A percentile compares a stretch with the other conserved stretches of the same genome.
Conservation (phyloP, 2,113 vertebrate species). For the Campylomormyrus tamandua region DNA sequence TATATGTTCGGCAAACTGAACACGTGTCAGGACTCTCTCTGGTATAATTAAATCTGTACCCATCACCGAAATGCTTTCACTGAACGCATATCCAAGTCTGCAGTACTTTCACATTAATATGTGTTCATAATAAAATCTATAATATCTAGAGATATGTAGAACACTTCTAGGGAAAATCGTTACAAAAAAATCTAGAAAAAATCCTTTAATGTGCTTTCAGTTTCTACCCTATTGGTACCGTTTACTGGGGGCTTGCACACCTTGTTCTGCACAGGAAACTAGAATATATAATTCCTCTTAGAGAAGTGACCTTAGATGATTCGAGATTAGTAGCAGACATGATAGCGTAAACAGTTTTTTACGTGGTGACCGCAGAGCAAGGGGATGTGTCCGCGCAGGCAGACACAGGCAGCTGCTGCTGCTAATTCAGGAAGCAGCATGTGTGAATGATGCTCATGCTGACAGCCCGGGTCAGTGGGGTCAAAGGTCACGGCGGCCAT, state of each 20-base stretch:
- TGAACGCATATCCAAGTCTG: background rate
- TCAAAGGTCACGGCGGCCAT: background rate
- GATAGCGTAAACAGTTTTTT: background rate
- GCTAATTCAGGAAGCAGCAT: background rate
- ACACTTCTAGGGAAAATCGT: background rate
- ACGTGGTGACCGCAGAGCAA: background rate
- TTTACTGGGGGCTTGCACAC: background rate
- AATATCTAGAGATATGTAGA: background rate
- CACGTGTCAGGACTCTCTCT: too few species aligned
- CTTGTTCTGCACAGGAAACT: background rate
- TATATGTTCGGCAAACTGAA: background rate
- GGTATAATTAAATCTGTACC: too few species aligned
- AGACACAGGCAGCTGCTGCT: background rate
- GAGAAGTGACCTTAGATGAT: background rate
- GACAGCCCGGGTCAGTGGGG: background rate
- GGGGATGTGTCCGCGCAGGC: background rate
- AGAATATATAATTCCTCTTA: background rate
- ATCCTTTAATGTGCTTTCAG: background rate
- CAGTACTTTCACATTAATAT: background rate
- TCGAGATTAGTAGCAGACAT: conserved; percentile 7
- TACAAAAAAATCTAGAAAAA: background rate
- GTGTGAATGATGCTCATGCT: background rate
- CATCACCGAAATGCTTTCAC: too few species aligned
- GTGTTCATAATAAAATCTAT: background rate
- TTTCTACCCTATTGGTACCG: background rate